These are phyloP conservation scores for Hemiscyllium ocellatum DNA, from an alignment of 2,113 vertebrate species.

Conservation along the genomic window DNA sequence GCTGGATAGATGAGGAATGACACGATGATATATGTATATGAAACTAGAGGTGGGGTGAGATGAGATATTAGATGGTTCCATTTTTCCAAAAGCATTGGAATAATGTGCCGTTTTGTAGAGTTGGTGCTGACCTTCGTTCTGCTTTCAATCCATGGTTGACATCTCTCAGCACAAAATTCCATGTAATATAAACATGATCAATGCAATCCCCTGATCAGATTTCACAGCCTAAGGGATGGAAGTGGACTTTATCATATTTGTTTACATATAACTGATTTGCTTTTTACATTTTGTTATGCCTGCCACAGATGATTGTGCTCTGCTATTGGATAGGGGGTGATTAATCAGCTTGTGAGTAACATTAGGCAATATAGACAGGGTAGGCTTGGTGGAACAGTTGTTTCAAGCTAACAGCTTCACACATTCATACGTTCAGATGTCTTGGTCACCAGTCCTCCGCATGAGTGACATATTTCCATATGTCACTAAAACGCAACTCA, in stretches of 20 bases:
- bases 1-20: background rate
- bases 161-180: background rate
- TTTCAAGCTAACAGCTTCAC: background rate
- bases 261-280: background rate
- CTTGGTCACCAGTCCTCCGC: background rate
- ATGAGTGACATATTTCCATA: background rate
- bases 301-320: background rate
- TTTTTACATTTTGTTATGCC: background rate
- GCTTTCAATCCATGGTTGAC: background rate
- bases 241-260: background rate
- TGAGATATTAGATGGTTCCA: background rate
- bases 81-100: background rate
- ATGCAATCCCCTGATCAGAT: background rate
- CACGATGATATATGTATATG: background rate
- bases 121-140: background rate
- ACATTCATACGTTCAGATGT: background rate
- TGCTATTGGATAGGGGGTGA: background rate
- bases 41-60: background rate
- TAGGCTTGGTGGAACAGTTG: background rate
- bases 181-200: background rate
- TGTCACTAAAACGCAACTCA: background rate
- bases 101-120: background rate
- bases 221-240: background rate
- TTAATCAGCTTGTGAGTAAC: background rate
- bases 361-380: background rate